Conservation (phyloP, 1,140 invertebrate genomes). For the Euschistus heros region DNA sequence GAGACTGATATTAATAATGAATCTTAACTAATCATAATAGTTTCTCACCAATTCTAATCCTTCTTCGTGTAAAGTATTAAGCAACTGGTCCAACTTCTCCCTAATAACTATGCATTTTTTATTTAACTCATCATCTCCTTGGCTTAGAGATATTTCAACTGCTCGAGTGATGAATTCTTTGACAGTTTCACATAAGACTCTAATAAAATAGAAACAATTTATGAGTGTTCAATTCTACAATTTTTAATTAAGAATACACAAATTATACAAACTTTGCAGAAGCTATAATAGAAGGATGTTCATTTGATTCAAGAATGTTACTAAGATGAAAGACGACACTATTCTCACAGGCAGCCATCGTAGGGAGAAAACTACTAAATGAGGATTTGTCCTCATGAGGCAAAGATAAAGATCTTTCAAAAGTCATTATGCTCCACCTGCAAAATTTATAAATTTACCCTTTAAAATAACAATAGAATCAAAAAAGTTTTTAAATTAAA, state of each 20-base stretch:
- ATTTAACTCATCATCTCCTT: conserved; percentile 49
- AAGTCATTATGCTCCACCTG: conserved; percentile 88
- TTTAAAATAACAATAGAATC: background rate
- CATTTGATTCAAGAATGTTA: conserved; percentile 77
- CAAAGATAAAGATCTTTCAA: conserved; percentile 59
- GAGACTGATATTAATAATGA: too few species aligned
- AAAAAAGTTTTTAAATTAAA: background rate
- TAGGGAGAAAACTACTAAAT: conserved; percentile 36
- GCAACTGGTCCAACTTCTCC: conserved; percentile 63
- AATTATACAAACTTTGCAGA: conserved; percentile 56
- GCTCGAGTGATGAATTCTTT: conserved; percentile 62
- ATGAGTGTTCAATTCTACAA: background rate
- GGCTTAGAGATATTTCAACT: conserved; percentile 43
- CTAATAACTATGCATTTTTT: conserved; percentile 63
- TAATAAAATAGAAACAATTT: conserved; percentile 30
- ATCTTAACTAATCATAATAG: background rate
- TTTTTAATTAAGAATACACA: background rate
- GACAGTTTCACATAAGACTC: conserved; percentile 65
- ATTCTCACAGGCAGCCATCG: conserved; percentile 57
- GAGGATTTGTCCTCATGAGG: conserved; percentile 43
- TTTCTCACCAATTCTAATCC: conserved; percentile 30
- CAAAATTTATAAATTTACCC: conserved; percentile 6
- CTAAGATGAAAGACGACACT: conserved; percentile 69
- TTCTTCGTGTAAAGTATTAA: conserved; percentile 61
- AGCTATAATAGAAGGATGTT: conserved; percentile 59